These are phyloP conservation scores for Pampusana beccarii DNA, from an alignment of 2,113 vertebrate genomes.

Conservation along the genomic window DNA sequence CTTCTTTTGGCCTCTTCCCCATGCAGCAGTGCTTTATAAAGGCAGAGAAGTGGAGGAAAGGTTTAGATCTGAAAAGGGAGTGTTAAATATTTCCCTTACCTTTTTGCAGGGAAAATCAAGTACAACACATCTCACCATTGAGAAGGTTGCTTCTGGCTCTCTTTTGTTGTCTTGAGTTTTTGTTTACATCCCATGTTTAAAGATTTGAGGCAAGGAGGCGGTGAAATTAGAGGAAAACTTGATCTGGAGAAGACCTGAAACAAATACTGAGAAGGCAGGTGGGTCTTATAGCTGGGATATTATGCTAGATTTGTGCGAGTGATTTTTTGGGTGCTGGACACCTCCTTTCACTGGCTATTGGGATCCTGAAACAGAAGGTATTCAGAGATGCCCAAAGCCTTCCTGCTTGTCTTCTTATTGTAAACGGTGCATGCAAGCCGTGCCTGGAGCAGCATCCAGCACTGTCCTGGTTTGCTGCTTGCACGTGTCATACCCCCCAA, in stretches of 20 bases:
- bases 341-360: neutral
- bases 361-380: neutral
- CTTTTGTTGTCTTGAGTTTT: neutral
- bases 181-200: neutral
- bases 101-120: conserved; percentile 16
- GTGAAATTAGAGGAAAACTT: neutral
- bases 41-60: neutral
- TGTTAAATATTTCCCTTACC: neutral
- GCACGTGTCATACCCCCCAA: neutral
- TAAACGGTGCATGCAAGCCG: fast-evolving
- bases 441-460: neutral
- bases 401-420: neutral
- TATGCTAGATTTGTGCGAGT: neutral
- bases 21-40: neutral
- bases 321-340: neutral
- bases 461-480: neutral
- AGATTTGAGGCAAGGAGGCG: neutral
- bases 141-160: neutral
- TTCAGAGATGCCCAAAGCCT: neutral
- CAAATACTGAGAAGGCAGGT: neutral
- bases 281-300: neutral
- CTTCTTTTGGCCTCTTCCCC: conserved; percentile 2
- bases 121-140: neutral
- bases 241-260: neutral
- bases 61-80: neutral